Evolutionary conservation across 2,888 invertebrate species (phyloP).

Genomic region (Brachylomia viminalis): DNA sequence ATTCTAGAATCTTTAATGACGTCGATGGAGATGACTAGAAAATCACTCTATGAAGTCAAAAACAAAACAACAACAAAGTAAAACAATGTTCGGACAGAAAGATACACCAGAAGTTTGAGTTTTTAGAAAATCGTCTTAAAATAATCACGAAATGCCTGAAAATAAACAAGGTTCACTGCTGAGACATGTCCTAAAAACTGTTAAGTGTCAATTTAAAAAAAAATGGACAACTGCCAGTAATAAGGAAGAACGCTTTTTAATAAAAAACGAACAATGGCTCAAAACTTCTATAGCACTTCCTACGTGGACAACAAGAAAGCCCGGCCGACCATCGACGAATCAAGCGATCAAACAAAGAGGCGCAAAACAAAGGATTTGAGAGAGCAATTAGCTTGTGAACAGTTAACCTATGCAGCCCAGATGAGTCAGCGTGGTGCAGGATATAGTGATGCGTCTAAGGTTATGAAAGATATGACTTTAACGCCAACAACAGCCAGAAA

Average conservation of each 20-base stretch:
- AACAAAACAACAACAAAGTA: too few relatives aligned
- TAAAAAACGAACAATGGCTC: too few relatives aligned
- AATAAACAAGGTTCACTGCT: too few relatives aligned
- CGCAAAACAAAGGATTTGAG: slow-evolving; percentile 29
- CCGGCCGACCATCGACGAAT: too few relatives aligned
- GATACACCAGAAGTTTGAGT: neutral
- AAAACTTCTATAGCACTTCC: too few relatives aligned
- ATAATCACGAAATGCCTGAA: too few relatives aligned
- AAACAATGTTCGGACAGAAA: slow-evolving; percentile 7
- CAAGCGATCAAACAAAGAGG: slow-evolving; percentile 25
- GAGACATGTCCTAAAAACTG: too few relatives aligned
- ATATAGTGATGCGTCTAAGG: slow-evolving; percentile 10
- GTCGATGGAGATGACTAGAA: slow-evolving; percentile 15
- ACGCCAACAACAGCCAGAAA: slow-evolving; percentile 30
- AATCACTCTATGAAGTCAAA: slow-evolving; percentile 8
- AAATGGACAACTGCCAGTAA: too few relatives aligned
- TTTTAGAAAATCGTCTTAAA: too few relatives aligned
- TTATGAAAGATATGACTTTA: slow-evolving; percentile 31
- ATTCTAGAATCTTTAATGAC: slow-evolving; percentile 1
- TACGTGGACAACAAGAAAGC: too few relatives aligned
- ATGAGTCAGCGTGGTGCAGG: slow-evolving; percentile 23
- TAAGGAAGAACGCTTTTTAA: too few relatives aligned
- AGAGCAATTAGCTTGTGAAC: neutral
- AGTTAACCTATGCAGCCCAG: slow-evolving; percentile 24
- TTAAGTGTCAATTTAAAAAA: too few relatives aligned